Conservation (phyloP, 2,113 vertebrate genomes). For the sheep (Ovis aries) region DNA sequence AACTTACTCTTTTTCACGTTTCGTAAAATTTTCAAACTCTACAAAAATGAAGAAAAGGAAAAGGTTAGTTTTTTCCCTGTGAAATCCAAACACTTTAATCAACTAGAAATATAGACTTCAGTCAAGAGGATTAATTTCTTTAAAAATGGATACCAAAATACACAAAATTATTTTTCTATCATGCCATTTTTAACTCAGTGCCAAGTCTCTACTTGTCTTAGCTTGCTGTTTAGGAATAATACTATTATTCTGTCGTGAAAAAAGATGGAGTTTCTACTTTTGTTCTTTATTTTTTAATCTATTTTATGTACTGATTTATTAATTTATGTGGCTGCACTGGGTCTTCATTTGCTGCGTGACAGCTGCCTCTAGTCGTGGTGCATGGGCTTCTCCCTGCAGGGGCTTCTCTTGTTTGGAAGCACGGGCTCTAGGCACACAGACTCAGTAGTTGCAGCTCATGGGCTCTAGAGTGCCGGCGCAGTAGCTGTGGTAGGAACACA, state of each 20-base stretch:
- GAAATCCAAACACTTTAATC: constrained; percentile 32
- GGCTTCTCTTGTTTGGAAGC: neutral
- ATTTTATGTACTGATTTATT: neutral
- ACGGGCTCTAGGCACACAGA: neutral
- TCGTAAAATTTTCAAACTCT: constrained; percentile 85
- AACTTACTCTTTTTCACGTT: constrained; percentile 86
- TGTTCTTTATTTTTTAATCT: neutral
- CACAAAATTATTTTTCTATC: constrained; percentile 15
- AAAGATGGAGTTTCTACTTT: neutral
- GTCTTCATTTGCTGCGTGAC: neutral
- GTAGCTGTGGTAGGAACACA: neutral
- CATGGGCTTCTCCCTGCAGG: neutral
- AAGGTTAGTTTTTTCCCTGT: constrained; percentile 35
- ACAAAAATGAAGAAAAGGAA: constrained; percentile 30
- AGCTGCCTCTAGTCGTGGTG: neutral
- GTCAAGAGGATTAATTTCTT: neutral
- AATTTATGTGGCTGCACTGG: neutral
- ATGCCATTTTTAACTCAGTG: neutral
- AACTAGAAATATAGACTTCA: constrained; percentile 1
- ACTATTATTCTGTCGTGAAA: neutral
- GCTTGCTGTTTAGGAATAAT: constrained; percentile 15
- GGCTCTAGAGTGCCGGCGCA: neutral
- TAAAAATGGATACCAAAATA: neutral
- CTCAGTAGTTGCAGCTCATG: neutral
- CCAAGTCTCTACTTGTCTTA: neutral